Evolutionary conservation across 2,113 vertebrate species (phyloP), one percentile per base, ranked within the genome.

Genomic region (Ciconia stormi): DNA sequence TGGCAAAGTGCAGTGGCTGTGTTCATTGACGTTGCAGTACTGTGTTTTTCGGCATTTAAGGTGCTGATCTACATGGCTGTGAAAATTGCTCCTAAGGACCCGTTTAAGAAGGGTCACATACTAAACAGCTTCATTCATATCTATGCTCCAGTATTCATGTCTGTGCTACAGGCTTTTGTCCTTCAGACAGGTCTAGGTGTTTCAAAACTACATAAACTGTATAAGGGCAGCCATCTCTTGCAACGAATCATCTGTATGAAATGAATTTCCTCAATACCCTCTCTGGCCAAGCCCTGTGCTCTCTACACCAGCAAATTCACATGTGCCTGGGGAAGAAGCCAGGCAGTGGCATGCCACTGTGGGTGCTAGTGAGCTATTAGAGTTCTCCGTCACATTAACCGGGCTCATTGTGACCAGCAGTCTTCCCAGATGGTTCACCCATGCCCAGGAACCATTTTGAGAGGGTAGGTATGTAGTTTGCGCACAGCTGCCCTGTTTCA

Each of bases 1-100:
- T 52, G 67, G 29, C 46, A 56, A 69, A 83, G 38, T 14, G 30
- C 18, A 62, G 32, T 36, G 36, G 1, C 46, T 65, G 10, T 18
- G 5, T 55, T 82, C 0, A 0, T 30, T 63, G 63, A 10, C 4
- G 0, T n/a, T 72, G 20, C 66, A 38, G 8, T 40, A 22, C 14
- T 65, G 16, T 0, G 2, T 46, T 50, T 78, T 79, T 50, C 32
- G 55, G 11, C 27, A 58, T 67, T 91, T 84, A 52, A 84, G 27
- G 12, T 47, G 38, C 52, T 84, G 72, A n/a, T 42, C 36, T 52
- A 34, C 32, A 9, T 7, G 21, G 12, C 40, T 78, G 42, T 79
- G 38, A 63, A 79, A 67, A 53, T 76, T 83, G 20, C 20, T 80
- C 12, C 49, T 15, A 52, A 67, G 5, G 25, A 27, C 61, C 62